Base-by-base conservation (phyloP, 2,113 vertebrate species). In the Aptenodytes forsteri region DNA sequence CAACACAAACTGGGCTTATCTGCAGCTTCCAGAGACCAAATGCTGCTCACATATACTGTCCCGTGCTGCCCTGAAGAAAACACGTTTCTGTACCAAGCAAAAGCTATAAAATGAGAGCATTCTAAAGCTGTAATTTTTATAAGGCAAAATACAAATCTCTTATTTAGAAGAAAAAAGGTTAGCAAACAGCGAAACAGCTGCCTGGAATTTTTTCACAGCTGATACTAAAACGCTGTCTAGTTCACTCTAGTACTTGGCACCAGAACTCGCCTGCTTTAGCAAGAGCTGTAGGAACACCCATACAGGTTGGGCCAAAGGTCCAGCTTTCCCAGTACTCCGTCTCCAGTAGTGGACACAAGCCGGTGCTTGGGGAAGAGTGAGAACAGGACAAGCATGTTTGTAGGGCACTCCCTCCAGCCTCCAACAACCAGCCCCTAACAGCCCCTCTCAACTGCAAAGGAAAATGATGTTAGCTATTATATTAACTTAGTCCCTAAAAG, bases 1-100 rank as follows among this genome's bases (percentile, higher is more conserved):
- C 67, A 90, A 59, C 65, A 59, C 69, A 21, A 58, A 54, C 75
- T 1, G 16, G 7, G 49, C 64, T 89, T 61, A 83, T 88, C 92
- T 94, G 76, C 30, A 83, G 62, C 79, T 86, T 59, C 83, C 90
- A 95, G 83, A 87, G 16, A 64, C 32, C 59, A 78, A 76, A 70
- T 2, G 32, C 58, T 23, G 7, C 29, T 42, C 56, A 75, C 32
- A 56, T 3, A 6, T 4, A 47, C 23, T 8, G 23, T 59, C 30
- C 65, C 1, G 1, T 8, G 8, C 49, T 65, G 65, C 38, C 65
- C 65, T 34, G 25, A 72, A 46, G 42, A 59, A 59, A 64, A 83
- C 12, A 29, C 7, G 1, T 26, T 71, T 38, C 72, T 59, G 27
- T 13, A 49, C 30, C 67, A 70, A 62, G 34, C 26, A 38, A 58